Evolutionary conservation across 2,113 vertebrate species (phyloP).

Genomic region (Sus scrofa): T2T-Sscrofa CM000827.6:89554001-89554500

Average conservation of each 20-base stretch:
- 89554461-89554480: slow-evolving; percentile 80
- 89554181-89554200: slow-evolving; percentile 89
- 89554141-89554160: slow-evolving; percentile 88
- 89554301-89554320: slow-evolving; percentile 91
- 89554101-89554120: slow-evolving; percentile 66
- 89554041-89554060: background rate
- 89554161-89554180: slow-evolving; percentile 88
- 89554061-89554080: slow-evolving; percentile 17
- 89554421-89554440: slow-evolving; percentile 85
- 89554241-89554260: slow-evolving; percentile 85
- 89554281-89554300: slow-evolving; percentile 90
- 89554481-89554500: slow-evolving; percentile 85
- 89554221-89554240: slow-evolving; percentile 77
- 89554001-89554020: background rate
- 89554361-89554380: slow-evolving; percentile 84
- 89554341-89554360: slow-evolving; percentile 88
- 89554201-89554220: slow-evolving; percentile 86
- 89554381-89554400: slow-evolving; percentile 85
- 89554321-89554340: slow-evolving; percentile 90
- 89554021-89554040: background rate
- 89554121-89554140: slow-evolving; percentile 80
- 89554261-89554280: slow-evolving; percentile 89
- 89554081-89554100: background rate
- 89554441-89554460: slow-evolving; percentile 84
- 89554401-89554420: slow-evolving; percentile 83